Conservation (phyloP, 2,888 invertebrate species). For the Eupeodes luniger region DNA sequence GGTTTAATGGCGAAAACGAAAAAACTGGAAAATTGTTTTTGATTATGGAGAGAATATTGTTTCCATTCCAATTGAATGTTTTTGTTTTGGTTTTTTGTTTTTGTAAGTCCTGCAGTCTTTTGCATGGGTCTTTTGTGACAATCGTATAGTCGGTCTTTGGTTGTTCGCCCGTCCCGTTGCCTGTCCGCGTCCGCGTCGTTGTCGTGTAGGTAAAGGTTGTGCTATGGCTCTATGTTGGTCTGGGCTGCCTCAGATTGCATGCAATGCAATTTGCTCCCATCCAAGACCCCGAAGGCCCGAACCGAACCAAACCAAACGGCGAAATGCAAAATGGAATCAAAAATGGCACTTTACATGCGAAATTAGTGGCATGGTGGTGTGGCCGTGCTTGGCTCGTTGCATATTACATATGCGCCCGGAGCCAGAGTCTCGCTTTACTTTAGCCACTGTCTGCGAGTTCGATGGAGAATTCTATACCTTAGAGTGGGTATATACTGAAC, state of each 20-base stretch:
- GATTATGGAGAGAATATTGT: slow-evolving; percentile 48
- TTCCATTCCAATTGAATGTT: slow-evolving; percentile 49
- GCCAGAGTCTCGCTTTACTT: slow-evolving; percentile 28
- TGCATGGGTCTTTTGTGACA: slow-evolving; percentile 62
- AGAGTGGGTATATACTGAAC: slow-evolving; percentile 29
- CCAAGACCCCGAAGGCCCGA: slow-evolving; percentile 57
- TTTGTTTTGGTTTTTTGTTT: slow-evolving; percentile 49
- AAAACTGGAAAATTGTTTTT: slow-evolving; percentile 42
- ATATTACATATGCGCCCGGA: slow-evolving; percentile 36
- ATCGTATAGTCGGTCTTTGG: slow-evolving; percentile 35
- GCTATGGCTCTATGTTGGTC: slow-evolving; percentile 27
- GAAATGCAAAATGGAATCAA: slow-evolving; percentile 73
- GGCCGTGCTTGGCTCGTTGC: slow-evolving; percentile 34
- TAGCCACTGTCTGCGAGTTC: slow-evolving; percentile 52
- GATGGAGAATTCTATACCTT: slow-evolving; percentile 30
- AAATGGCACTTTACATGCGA: slow-evolving; percentile 76
- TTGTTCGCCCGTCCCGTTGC: background rate
- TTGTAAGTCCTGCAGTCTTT: background rate
- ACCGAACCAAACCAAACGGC: background rate
- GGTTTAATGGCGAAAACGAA: slow-evolving; percentile 58
- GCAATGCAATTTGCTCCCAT: slow-evolving; percentile 74
- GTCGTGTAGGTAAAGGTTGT: slow-evolving; percentile 16
- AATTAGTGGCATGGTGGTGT: slow-evolving; percentile 75
- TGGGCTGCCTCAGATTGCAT: slow-evolving; percentile 61
- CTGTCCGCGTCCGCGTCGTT: background rate